These are phyloP conservation scores for Labia minor DNA, from an alignment of 2,888 invertebrate genomes.

Conservation along the genomic window DNA sequence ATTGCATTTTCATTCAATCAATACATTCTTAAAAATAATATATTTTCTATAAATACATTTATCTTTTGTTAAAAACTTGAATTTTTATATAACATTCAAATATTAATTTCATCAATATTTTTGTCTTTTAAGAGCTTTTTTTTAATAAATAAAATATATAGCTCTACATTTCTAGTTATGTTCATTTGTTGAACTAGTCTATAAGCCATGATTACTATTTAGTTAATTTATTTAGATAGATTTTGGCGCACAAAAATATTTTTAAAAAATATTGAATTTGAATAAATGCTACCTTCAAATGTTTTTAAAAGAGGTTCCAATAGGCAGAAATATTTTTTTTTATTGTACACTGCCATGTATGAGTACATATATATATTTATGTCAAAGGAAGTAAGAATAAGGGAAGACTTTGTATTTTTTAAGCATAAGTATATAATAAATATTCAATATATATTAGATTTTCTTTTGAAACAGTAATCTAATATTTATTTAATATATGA, in stretches of 20 bases:
- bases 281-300: background rate
- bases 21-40: background rate
- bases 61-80: background rate
- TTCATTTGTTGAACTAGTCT: background rate
- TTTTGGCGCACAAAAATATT: background rate
- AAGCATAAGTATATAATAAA: background rate
- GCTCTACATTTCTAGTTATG: background rate
- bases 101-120: background rate
- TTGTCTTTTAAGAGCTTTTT: background rate
- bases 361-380: background rate
- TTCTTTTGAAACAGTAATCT: background rate
- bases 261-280: background rate
- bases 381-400: background rate
- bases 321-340: background rate
- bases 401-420: background rate
- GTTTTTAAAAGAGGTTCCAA: background rate
- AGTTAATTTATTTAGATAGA: background rate
- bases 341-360: background rate
- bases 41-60: background rate
- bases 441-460: background rate
- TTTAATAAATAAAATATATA: background rate
- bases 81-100: conserved; percentile 1
- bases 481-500: background rate
- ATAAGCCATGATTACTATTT: background rate
- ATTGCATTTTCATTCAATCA: background rate